Evolutionary conservation across 2,797 vertebrate species (phyloP), one percentile per base, ranked within the genome.

Genomic region (Cheracebus regulus): DNA sequence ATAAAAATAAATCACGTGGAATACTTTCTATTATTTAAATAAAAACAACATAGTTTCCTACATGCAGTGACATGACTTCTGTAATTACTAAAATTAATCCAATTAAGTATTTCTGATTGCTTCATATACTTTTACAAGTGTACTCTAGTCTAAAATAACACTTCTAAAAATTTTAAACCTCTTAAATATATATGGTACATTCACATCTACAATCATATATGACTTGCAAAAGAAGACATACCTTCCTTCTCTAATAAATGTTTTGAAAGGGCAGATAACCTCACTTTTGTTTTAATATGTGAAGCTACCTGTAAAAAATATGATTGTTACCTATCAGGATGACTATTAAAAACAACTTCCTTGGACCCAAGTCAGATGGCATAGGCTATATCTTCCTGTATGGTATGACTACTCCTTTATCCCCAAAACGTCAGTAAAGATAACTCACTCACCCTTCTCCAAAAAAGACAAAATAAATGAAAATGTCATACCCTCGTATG

Each of bases 401-500:
- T 7, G 4, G 80, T 57, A 50, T 46, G 36, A 83, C 8, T 14
- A 79, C 14, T 46, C 58, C 48, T 85, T 11, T 96, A 83, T 17
- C 4, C 33, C 46, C 7, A 33, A 96, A 89, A 90, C 19, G 55
- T 93, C 46, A 93, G 36, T 28, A 50, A 95, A 90, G 19, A 93
- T 73, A 97, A 57, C 50, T 14, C 20, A 80, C 22, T 83, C 36
- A 83, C 4, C 46, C 17, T 97, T 95, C 58, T 85, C 41, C 76
- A 50, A 41, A 97, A 88, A 78, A 52, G 41, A 72, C 13, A 97
- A 92, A 88, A 88, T 83, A 97, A 96, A 30, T 57, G 17, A 93
- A 97, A 97, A 93, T 75, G 39, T 2, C 98, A 95, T 98, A 99
- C 99, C 99, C 99, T 98, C 99, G 98, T 97, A 99, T 99, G 99